Percentiles rank a stretch among this genome's conserved stretches.
These are phyloP conservation scores for Oryzias woworae DNA, from an alignment of 2,113 vertebrate genomes.

Conservation along the genomic window DNA sequence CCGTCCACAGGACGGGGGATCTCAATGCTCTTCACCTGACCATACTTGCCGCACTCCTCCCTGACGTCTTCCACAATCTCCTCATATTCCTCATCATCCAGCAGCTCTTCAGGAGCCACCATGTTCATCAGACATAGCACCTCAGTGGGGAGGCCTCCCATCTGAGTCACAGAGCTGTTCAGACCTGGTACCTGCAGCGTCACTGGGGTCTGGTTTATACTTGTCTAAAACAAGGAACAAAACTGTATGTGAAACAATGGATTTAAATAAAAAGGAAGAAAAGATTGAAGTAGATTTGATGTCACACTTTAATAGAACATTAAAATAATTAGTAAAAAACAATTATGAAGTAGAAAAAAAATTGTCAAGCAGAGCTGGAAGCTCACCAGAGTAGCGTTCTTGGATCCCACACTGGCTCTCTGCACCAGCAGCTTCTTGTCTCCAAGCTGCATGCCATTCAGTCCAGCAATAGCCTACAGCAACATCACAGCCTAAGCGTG, in stretches of 20 bases:
- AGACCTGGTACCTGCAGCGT: constrained; percentile 92
- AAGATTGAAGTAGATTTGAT: not conserved
- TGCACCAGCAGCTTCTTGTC: constrained; percentile 94
- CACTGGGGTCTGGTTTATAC: constrained; percentile 92
- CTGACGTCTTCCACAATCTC: constrained; percentile 91
- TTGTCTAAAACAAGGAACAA: constrained; percentile 75
- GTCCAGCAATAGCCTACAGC: constrained; percentile 85
- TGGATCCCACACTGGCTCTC: constrained; percentile 91
- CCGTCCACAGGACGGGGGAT: constrained; percentile 92
- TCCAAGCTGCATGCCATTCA: constrained; percentile 93
- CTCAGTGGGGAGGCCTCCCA: constrained; percentile 90
- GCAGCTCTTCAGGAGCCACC: constrained; percentile 90
- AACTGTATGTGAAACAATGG: not conserved
- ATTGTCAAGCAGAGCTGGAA: constrained; percentile 12
- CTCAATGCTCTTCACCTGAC: constrained; percentile 92
- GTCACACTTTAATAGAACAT: not conserved
- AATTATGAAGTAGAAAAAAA: no score
- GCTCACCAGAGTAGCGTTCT: constrained; percentile 90
- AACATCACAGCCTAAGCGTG: not conserved
- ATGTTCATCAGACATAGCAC: constrained; percentile 95
- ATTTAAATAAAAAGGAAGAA: not conserved
- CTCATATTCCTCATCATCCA: constrained; percentile 92
- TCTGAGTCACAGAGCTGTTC: constrained; percentile 87
- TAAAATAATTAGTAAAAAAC: not conserved
- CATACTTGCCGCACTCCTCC: constrained; percentile 92